Conservation (phyloP, 2,113 vertebrate species). For the Heterocephalus glaber region DNA sequence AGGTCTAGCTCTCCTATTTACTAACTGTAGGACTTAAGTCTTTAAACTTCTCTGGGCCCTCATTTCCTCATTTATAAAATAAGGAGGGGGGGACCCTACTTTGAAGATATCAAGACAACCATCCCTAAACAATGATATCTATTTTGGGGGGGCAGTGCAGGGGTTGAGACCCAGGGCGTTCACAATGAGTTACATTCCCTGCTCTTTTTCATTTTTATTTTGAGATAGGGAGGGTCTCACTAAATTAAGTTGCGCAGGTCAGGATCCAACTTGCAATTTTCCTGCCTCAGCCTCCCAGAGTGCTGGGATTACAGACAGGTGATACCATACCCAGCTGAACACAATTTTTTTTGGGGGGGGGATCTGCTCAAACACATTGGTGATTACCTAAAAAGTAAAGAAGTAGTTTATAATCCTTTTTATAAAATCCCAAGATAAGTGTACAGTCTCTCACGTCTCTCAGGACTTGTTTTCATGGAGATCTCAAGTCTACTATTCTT, state of each 20-base stretch:
- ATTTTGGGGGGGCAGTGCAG: background rate
- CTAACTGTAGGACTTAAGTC: background rate
- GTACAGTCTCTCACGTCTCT: background rate
- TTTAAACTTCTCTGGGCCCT: background rate
- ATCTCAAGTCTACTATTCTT: background rate
- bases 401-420: background rate
- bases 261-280: background rate
- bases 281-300: background rate
- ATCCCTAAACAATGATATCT: background rate
- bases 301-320: background rate
- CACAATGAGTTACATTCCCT: background rate
- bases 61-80: constrained; percentile 17
- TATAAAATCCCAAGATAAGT: background rate
- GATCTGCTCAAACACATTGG: background rate
- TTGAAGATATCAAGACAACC: background rate
- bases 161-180: background rate
- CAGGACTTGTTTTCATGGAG: background rate
- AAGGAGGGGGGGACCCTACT: background rate
- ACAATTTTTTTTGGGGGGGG: background rate
- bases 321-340: background rate
- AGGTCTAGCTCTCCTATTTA: background rate
- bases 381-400: background rate
- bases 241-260: too few species aligned
- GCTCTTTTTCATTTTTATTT: background rate
- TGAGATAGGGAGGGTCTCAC: background rate